Evolutionary conservation across 35 echinoderm and acorn worm species (phyloP).

Genomic region (Stichopus chloronotus): DNA sequence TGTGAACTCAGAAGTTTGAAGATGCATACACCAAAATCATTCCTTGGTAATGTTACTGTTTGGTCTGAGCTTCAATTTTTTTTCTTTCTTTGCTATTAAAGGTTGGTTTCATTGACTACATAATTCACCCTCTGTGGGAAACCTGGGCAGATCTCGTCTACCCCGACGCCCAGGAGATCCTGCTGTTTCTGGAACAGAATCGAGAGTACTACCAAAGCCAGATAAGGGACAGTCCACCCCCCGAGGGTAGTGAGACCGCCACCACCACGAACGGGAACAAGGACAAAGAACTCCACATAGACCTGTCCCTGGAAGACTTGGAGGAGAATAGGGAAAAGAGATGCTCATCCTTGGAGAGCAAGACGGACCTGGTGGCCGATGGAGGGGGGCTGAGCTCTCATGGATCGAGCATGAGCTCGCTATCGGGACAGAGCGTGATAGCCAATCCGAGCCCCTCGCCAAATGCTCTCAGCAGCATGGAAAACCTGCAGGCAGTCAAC

Average conservation of each 20-base stretch:
- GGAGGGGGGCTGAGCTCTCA: conserved; percentile 44
- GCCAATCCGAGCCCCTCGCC: conserved; percentile 45
- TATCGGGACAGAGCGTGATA: conserved; percentile 59
- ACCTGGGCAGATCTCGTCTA: conserved; percentile 99
- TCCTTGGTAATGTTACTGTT: no score
- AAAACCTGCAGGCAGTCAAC: conserved; percentile 9
- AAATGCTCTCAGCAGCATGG: conserved; percentile 26
- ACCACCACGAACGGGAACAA: conserved; percentile 48
- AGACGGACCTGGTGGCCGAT: conserved; percentile 32
- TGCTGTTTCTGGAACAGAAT: conserved; percentile 90
- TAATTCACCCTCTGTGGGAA: conserved; percentile 95
- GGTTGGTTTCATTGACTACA: conserved; percentile 99
- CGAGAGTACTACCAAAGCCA: conserved; percentile 85
- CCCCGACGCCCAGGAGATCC: conserved; percentile 95
- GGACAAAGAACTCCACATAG: conserved; percentile 79
- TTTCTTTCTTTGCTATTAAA: not conserved
- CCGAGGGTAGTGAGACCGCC: conserved; percentile 24
- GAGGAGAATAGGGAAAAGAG: conserved; percentile 49
- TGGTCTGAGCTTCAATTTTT: not conserved
- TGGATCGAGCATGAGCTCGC: conserved; percentile 55
- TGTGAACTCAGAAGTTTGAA: no score
- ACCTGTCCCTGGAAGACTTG: conserved; percentile 76
- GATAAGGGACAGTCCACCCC: conserved; percentile 88
- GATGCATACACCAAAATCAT: no score
- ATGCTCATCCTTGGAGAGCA: conserved; percentile 45